Evolutionary conservation across 1,140 invertebrate genomes (phyloP), one percentile per base, ranked within the genome.

Genomic region (Heliothis subflexa): DNA sequence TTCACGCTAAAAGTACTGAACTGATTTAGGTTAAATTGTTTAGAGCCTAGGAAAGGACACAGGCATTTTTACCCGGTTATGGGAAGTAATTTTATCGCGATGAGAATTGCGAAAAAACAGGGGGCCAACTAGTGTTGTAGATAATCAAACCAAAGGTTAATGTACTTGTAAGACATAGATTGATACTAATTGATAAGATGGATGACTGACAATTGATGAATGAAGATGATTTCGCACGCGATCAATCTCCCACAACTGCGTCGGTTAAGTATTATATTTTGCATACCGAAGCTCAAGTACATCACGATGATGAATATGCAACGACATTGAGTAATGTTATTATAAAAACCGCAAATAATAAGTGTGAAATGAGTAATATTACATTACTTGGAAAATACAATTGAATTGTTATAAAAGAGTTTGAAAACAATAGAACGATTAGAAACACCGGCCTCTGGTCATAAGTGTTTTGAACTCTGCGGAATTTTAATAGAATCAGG

Each of bases 301-400:
- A 70, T 49, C 16, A 49, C 47, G 25, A 52, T 64, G 59, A 62
- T 62, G 21, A 75, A 64, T 64, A 47, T 28, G 21, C 57, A 59
- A 18, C 64, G 73, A 18, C 59, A 75, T 75, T 75, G 59, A 64
- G 72, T 62, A 62, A 75, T 25, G 55, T 52, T 75, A 54, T 75
- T 64, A 54, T 75, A 18, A 64, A 75, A 64, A 40, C 73, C 59
- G 9, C 47, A 72, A 55, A 68, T 59, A 59, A 73, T 73, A 73
- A 49, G 40, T 49, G 55, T 49, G 71, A 73, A 59, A 55, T 73
- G 40, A 73, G 3, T 73, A 73, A 68, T 52, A 68, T 68, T 16
- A 50, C 49, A 25, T 50, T 50, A 49, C 40, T 62, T 62, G n/a
- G 52, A 62, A 62, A 62, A 47, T 21, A 64, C 61, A 47, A 64